Base-by-base conservation (phyloP, 2,888 invertebrate species). In the Ectemnius continuus region DNA sequence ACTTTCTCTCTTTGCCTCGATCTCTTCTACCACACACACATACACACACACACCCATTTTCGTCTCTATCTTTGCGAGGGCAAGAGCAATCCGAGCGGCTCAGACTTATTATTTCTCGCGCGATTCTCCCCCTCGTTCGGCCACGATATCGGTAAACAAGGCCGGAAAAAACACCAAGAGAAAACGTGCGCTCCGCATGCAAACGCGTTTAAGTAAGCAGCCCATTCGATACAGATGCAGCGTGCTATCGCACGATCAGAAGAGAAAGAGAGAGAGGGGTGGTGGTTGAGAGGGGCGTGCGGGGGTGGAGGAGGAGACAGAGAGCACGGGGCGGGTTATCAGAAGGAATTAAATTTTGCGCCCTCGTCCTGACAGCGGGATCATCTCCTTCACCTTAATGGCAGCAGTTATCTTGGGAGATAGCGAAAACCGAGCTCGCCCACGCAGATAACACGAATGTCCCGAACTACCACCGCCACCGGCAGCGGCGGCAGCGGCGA, bases 391-490 rank as follows among this genome's bases (percentile, higher is more conserved):
- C 47, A 60, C 69, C 72, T 67, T 76, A 79, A 76, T 66, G 77
- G 66, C 62, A 74, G 64, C 71, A 75, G 82, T 78, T 77, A 81
- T 77, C 85, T 82, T 80, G 74, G 72, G 73, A 80, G 87, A 88
- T 87, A 88, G 86, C 87, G 85, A 84, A 83, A 85, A 81, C 80
- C 78, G 83, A 86, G 84, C 83, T 82, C 80, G 81, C 81, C 81
- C 76, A 6, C 5, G 8, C 75, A 86, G 87, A 88, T 88, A 87
- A 88, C 84, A 77, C 82, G 83, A 84, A 81, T 76, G 82, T 79
- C 70, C 68, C 62, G 59, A 70, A 60, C 61, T 61, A 61, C 46
- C 63, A 57, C 67, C 62, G 16, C 52, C 52, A 14, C 52, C 13
- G n/a, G 28, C n/a, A n/a, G 48, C 13, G n/a, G 23, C 23, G 23